These are phyloP conservation scores for Brachionichthys hirsutus DNA, from an alignment of 2,113 vertebrate species.

Conservation along the genomic window DNA sequence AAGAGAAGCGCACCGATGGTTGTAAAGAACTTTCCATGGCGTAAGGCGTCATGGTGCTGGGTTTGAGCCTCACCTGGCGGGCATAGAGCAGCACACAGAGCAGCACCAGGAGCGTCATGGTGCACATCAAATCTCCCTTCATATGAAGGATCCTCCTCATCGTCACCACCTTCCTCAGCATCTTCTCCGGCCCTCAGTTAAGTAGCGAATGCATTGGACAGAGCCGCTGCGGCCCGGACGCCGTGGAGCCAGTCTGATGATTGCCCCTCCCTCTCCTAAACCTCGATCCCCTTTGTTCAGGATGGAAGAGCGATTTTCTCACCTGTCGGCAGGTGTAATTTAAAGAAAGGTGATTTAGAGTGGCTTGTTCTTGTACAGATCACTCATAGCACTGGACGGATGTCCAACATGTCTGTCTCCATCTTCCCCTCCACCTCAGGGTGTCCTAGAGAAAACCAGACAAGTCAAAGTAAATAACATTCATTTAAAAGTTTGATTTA, in stretches of 20 bases:
- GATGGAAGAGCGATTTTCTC: background rate
- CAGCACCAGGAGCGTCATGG: slow-evolving; percentile 78
- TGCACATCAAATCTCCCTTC: slow-evolving; percentile 86
- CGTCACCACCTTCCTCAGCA: slow-evolving; percentile 52
- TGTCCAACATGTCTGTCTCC: background rate
- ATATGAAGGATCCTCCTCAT: slow-evolving; percentile 83
- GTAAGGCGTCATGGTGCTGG: background rate
- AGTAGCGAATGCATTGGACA: too few species aligned
- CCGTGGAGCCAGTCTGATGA: background rate
- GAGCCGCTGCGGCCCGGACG: too few species aligned
- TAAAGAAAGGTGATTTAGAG: background rate
- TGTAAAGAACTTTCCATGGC: background rate
- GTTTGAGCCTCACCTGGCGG: slow-evolving; percentile 69
- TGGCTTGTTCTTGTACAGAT: background rate
- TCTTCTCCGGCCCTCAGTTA: background rate
- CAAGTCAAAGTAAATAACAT: too few species aligned
- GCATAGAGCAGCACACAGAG: slow-evolving; percentile 85
- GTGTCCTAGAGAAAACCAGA: too few species aligned
- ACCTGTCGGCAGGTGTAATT: background rate
- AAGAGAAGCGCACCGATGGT: background rate
- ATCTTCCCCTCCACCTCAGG: slow-evolving; percentile 4
- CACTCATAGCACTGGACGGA: background rate
- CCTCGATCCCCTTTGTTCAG: too few species aligned
- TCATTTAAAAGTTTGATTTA: too few species aligned
- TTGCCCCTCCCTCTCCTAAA: background rate